A percentile compares a stretch with the other conserved stretches of the same genome.
Evolutionary conservation across 1,140 invertebrate species (phyloP).

Genomic region (Galleria mellonella): DNA sequence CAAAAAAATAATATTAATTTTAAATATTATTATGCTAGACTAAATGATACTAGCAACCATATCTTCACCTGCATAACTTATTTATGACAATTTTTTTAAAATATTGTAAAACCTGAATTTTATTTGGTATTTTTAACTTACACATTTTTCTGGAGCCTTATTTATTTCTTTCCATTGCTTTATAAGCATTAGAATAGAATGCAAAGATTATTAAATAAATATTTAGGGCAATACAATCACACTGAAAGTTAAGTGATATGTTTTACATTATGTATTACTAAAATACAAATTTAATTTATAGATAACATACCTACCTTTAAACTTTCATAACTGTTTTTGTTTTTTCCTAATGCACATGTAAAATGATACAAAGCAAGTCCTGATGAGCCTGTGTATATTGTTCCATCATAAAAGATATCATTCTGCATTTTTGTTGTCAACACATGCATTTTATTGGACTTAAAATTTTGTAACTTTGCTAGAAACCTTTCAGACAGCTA

Average conservation of each 20-base stretch:
- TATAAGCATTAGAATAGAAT: too few species aligned
- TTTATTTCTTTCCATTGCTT: too few species aligned
- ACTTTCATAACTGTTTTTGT: conserved; percentile 21
- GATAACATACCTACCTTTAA: conserved; percentile 27
- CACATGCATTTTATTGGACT: conserved; percentile 29
- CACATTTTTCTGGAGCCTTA: too few species aligned
- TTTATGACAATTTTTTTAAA: background rate
- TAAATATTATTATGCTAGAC: too few species aligned
- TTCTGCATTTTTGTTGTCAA: conserved; percentile 29
- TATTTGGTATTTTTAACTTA: background rate
- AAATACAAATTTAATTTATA: background rate
- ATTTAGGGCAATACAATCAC: too few species aligned
- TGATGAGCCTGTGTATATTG: conserved; percentile 74
- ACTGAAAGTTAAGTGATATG: too few species aligned
- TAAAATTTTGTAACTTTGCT: conserved; percentile 42
- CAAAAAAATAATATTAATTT: conserved; percentile 5
- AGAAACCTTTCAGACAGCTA: conserved; percentile 44
- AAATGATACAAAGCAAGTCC: conserved; percentile 65
- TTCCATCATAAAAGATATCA: conserved; percentile 61
- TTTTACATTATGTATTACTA: too few species aligned
- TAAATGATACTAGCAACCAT: too few species aligned
- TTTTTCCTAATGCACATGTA: conserved; percentile 19
- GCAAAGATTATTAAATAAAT: too few species aligned
- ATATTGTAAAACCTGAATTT: background rate
- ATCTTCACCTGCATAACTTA: too few species aligned